Percentiles rank a stretch among this genome's conserved stretches.
phyloP scores from a whole-genome alignment of 2,113 vertebrate species.

The Cranoglanis bouderius region DNA sequence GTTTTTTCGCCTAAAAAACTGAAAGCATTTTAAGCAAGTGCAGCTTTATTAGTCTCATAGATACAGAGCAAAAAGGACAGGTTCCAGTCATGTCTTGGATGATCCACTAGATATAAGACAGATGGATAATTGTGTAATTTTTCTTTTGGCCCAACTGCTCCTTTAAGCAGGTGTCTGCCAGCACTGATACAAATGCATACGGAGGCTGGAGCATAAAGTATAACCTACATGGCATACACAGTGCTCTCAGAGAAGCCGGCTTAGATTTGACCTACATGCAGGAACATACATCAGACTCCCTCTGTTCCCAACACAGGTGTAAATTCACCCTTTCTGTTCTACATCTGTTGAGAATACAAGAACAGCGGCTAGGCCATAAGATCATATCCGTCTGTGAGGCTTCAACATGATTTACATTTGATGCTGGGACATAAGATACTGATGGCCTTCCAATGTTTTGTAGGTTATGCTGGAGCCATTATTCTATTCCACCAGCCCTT shows the following conservation, averaged over 20 bases:
- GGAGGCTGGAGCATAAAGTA: neutral
- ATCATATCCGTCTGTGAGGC: neutral
- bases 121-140: neutral
- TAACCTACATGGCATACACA: neutral
- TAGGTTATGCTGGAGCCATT: conserved; percentile 31
- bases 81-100: neutral
- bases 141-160: neutral
- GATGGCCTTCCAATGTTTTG: conserved; percentile 13
- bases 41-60: neutral
- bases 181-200: neutral
- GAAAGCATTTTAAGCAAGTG: neutral
- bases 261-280: conserved; percentile 12
- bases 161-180: neutral
- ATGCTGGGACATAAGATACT: conserved; percentile 18
- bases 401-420: conserved; percentile 22
- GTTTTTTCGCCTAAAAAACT: neutral
- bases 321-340: conserved; percentile 32
- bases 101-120: neutral
- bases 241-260: neutral
- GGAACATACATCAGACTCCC: conserved; percentile 15
- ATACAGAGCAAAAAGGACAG: neutral
- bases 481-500: conserved; percentile 12
- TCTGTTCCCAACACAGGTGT: conserved; percentile 20
- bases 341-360: conserved; percentile 18
- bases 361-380: conserved; percentile 29